Evolutionary conservation across 2,113 vertebrate genomes (phyloP).

Genomic region (Lophotis ruficrista): DNA sequence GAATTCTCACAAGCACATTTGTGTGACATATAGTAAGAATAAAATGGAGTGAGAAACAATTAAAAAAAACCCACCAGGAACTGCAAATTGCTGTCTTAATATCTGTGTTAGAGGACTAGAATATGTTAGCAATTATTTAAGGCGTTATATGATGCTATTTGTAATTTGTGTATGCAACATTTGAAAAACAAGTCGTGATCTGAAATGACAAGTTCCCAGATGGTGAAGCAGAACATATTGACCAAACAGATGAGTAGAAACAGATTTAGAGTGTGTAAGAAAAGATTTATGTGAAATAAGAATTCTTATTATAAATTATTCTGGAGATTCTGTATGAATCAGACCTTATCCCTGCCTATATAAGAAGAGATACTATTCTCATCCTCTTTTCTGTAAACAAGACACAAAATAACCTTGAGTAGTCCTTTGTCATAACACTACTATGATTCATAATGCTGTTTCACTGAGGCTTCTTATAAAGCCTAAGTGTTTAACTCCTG

Average conservation of each 20-base stretch:
- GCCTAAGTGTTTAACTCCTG: background rate
- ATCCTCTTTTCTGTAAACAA: background rate
- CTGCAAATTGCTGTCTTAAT: background rate
- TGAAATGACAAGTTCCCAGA: conserved; percentile 69
- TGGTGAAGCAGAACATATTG: background rate
- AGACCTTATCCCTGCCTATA: background rate
- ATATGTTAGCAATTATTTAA: background rate
- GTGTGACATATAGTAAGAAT: background rate
- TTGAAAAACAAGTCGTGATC: conserved; percentile 63
- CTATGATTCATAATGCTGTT: background rate
- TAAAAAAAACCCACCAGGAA: background rate
- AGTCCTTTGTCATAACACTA: background rate
- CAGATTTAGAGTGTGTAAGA: background rate
- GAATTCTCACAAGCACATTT: background rate
- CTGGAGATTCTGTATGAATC: background rate
- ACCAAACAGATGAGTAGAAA: background rate
- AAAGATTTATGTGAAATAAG: background rate
- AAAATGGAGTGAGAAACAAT: background rate
- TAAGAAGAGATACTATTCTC: background rate
- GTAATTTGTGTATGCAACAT: conserved; percentile 11
- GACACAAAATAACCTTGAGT: background rate
- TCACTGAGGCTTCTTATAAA: background rate
- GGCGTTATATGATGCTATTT: background rate
- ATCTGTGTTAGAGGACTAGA: background rate
- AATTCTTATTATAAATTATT: background rate